Base-by-base conservation (phyloP, 1,140 invertebrate genomes). In the Lepidurus arcticus region DNA sequence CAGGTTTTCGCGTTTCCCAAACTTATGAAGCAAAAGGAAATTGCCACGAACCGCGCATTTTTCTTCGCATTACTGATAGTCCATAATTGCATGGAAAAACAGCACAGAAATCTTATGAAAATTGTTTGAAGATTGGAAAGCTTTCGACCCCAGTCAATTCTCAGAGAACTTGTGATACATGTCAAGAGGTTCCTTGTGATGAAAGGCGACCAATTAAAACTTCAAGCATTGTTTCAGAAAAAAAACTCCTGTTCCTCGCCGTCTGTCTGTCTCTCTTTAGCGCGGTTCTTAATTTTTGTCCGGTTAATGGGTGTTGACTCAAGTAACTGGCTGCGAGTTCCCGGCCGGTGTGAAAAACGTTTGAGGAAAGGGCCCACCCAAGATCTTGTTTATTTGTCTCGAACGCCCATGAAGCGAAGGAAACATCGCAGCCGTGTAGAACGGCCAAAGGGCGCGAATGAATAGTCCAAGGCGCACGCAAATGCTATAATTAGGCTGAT, bases 401-500 rank as follows among this genome's bases (percentile, higher is more conserved):
- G 53, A 21, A 7, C 13, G 53, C 53, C 53, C 34, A 34, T 34
- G 34, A 34, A 65, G 21, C n/a, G 13, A 65, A 21, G 3, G 53
- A 65, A 65, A 13, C 9, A 16, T 1, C 8, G 16, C 53, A 65
- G 53, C 53, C 53, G 53, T 65, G 34, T 4, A 34, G 34, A 65
- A 65, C 16, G 16, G 53, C 21, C 8, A 0, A 21, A 21, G 13
- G 53, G 21, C 8, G 21, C 16, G 53, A 65, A 65, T n/a, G 53
- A 16, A 65, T 9, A n/a, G 7, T 13, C 16, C 53, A 0, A n/a
- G 16, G 45, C 10, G 45, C 45, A 34, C 4, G 34, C 34, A 34
- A 34, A 34, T 47, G 53, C 53, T 65, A 65, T 65, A 65, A 65
- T 65, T 65, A 65, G 53, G 9, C 53, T 65, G 53, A 65, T 65